Evolutionary conservation across 2,888 invertebrate genomes (phyloP).

Genomic region (Andrena chrysosceles): DNA sequence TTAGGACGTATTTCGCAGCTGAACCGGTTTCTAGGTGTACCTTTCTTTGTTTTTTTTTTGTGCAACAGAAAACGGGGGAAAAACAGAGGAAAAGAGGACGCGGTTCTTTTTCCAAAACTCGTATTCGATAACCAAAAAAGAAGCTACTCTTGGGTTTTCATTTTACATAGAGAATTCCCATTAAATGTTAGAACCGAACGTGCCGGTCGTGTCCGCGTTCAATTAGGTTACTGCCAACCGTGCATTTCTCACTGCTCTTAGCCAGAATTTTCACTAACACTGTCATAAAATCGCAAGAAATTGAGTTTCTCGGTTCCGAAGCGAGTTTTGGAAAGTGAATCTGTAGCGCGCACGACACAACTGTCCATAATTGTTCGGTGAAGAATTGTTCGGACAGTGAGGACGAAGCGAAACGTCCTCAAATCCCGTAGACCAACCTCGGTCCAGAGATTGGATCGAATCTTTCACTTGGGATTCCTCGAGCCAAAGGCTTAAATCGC

Average conservation of each 20-base stretch:
- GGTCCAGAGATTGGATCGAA: background rate
- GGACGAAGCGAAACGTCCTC: too few species aligned
- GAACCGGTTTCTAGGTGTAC: constrained; percentile 53
- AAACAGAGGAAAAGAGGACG: constrained; percentile 6
- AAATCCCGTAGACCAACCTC: background rate
- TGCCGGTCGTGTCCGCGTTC: constrained; percentile 11
- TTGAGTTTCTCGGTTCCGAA: background rate
- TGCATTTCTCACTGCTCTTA: background rate
- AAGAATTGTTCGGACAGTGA: too few species aligned
- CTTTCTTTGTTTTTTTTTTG: background rate
- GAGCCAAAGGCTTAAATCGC: background rate
- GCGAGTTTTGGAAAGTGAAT: constrained; percentile 12
- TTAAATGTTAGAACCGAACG: constrained; percentile 9
- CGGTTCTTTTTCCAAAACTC: constrained; percentile 52
- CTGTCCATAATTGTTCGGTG: background rate
- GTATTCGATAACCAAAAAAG: constrained; percentile 26
- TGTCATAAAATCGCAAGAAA: background rate
- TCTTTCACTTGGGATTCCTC: background rate
- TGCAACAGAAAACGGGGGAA: background rate
- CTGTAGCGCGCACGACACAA: background rate
- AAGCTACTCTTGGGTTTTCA: background rate
- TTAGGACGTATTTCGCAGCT: constrained; percentile 32
- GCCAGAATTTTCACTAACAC: too few species aligned
- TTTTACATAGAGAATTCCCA: constrained; percentile 19
- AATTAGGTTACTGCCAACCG: background rate